Conservation (phyloP, 2,797 vertebrate species). For the Semotilus atromaculatus region DNA sequence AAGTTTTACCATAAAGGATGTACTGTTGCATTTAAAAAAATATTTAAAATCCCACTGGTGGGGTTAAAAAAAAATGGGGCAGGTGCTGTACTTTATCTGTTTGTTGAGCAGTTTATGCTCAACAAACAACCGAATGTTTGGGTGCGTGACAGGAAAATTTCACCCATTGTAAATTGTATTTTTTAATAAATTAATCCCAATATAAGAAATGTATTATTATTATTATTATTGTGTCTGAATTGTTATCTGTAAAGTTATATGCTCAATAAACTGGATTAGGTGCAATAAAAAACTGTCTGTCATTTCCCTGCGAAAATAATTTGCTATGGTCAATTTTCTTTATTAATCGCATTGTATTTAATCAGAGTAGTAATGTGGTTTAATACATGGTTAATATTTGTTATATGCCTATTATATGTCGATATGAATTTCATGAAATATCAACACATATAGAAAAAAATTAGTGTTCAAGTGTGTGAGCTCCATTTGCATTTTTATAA, state of each 20-base stretch:
- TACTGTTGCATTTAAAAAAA: conserved; percentile 21
- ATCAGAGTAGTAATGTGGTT: not conserved
- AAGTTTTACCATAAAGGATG: conserved; percentile 33
- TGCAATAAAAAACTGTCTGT: conserved; percentile 34
- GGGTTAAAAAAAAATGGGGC: conserved; percentile 23
- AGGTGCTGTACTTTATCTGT: conserved; percentile 33
- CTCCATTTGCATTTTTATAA: not conserved
- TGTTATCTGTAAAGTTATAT: conserved; percentile 58
- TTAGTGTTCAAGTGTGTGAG: not conserved
- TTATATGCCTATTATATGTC: not conserved
- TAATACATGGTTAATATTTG: not conserved
- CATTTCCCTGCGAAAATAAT: not conserved
- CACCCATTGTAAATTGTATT: conserved; percentile 57
- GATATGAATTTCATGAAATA: not conserved
- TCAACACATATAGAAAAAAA: not conserved
- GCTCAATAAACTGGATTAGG: conserved; percentile 44
- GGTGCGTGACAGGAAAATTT: conserved; percentile 21
- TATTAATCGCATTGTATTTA: too few relatives aligned
- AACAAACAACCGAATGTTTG: conserved; percentile 39
- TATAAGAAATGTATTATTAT: conserved; percentile 56
- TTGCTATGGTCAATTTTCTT: not conserved
- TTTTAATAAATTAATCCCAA: conserved; percentile 64
- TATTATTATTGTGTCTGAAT: conserved; percentile 66
- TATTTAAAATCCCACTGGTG: conserved; percentile 37
- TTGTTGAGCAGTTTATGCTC: conserved; percentile 23